phyloP scores from a whole-genome alignment of 2,888 invertebrate genomes.

The Aquatica leii region DNA sequence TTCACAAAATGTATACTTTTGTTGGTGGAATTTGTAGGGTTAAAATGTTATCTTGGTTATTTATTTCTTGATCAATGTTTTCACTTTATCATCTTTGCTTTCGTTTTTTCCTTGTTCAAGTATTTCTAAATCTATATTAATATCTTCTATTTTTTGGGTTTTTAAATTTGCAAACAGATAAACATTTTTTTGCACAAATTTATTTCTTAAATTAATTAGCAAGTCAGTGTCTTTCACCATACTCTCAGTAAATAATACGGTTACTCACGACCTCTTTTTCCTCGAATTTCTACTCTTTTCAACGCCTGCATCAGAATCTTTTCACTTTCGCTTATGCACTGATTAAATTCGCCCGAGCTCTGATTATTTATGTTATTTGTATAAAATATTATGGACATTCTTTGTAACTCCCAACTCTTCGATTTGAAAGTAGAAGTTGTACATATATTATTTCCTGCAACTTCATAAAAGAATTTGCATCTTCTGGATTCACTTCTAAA shows the following conservation, averaged over 20 bases:
- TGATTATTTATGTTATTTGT: too few species aligned
- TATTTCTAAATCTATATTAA: neutral
- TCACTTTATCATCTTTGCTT: neutral
- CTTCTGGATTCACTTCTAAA: neutral
- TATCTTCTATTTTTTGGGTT: neutral
- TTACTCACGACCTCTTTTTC: too few species aligned
- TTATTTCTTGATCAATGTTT: too few species aligned
- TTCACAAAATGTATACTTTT: too few species aligned
- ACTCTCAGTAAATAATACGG: slow-evolving; percentile 26
- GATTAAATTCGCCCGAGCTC: too few species aligned
- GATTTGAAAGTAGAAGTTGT: slow-evolving; percentile 30
- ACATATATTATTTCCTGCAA: slow-evolving; percentile 33
- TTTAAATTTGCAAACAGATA: slow-evolving; percentile 9
- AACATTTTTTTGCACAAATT: slow-evolving; percentile 12
- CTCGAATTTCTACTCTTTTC: too few species aligned
- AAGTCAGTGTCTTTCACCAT: slow-evolving; percentile 20
- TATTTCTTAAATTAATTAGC: neutral
- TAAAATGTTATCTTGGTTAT: too few species aligned
- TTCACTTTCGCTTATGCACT: too few species aligned
- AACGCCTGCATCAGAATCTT: too few species aligned
- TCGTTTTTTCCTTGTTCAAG: too few species aligned
- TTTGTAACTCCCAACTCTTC: slow-evolving; percentile 34
- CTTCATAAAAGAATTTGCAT: slow-evolving; percentile 18
- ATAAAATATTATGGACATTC: too few species aligned
- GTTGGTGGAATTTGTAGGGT: too few species aligned